Base-by-base conservation (phyloP, 2,797 vertebrate species). In the Benthosema pterotum region DNA sequence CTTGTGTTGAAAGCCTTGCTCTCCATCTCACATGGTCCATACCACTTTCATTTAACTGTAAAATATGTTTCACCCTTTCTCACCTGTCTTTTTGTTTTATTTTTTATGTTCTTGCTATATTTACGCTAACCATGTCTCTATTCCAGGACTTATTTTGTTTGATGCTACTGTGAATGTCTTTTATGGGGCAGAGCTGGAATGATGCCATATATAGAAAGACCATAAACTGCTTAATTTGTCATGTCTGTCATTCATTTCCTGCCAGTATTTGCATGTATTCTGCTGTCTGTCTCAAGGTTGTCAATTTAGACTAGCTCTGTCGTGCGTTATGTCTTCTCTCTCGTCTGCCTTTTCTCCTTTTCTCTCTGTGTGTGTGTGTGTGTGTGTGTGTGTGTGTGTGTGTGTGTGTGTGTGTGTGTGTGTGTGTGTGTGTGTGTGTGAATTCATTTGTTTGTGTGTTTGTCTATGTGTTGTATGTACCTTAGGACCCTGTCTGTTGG, bases 121-220 rank as follows among this genome's bases (percentile, higher is more conserved):
- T 25, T 11, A 32, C 55, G 71, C 69, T 84, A 74, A 79, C 63
- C 67, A 66, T 72, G 28, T 69, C 82, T 89, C 50, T 82, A 22
- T 85, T 87, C 53, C 83, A 87, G 85, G 75, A 66, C 38, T n/a
- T 74, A 52, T 69, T 69, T 58, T 16, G 32, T 18, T 46, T 46
- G 45, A 8, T 51, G 16, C 18, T 18, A 1, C 11, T 11, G n/a
- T 15, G 0, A n/a, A 28, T 42, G 53, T 18, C 3, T 57, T n/a
- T 14, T n/a, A 65, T 43, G 57, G 61, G 63, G 46, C 43, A 59
- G 67, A 71, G 58, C 56, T 55, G 43, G 49, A 79, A 49, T 54
- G 49, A 51, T 18, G 1, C 43, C 43, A 52, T n/a, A 15, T 49
- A 22, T 52, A 19, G 28, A 71, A 9, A 56, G 48, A 67, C 2